phyloP scores from a whole-genome alignment of 2,113 vertebrate genomes.

The Diphyllodes magnificus region DNA sequence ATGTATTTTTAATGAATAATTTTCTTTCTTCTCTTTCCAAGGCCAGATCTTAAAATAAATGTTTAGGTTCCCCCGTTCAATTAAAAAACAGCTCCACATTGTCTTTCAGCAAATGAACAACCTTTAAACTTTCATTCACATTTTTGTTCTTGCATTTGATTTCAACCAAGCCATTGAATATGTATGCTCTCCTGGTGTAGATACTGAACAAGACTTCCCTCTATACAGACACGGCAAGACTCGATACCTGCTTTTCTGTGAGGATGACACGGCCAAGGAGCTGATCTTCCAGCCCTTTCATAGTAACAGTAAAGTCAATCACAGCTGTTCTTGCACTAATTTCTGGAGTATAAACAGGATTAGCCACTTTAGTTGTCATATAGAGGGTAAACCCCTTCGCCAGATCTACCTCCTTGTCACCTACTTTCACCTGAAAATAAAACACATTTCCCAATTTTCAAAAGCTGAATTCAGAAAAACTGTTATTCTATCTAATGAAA shows the following conservation, averaged over 20 bases:
- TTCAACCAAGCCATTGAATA: background rate
- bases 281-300: slow-evolving; percentile 82
- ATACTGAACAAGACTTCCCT: background rate
- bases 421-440: slow-evolving; percentile 78
- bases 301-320: slow-evolving; percentile 84
- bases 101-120: background rate
- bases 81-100: background rate
- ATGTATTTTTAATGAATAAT: slow-evolving; percentile 49
- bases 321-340: slow-evolving; percentile 79
- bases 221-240: background rate
- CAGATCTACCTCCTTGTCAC: slow-evolving; percentile 83
- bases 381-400: slow-evolving; percentile 78
- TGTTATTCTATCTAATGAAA: background rate
- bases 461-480: background rate
- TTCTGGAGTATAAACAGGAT: slow-evolving; percentile 83
- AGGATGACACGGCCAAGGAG: slow-evolving; percentile 83
- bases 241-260: slow-evolving; percentile 78
- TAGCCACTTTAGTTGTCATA: slow-evolving; percentile 83
- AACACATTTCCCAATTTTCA: background rate
- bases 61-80: background rate
- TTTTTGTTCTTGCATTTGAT: background rate
- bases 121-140: background rate
- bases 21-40: slow-evolving; percentile 22
- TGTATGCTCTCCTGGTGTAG: background rate
- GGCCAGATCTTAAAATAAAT: slow-evolving; percentile 12